Evolutionary conservation across 2,113 vertebrate species (phyloP), one percentile per base, ranked within the genome.

Genomic region (Oryzias melastigma): DNA sequence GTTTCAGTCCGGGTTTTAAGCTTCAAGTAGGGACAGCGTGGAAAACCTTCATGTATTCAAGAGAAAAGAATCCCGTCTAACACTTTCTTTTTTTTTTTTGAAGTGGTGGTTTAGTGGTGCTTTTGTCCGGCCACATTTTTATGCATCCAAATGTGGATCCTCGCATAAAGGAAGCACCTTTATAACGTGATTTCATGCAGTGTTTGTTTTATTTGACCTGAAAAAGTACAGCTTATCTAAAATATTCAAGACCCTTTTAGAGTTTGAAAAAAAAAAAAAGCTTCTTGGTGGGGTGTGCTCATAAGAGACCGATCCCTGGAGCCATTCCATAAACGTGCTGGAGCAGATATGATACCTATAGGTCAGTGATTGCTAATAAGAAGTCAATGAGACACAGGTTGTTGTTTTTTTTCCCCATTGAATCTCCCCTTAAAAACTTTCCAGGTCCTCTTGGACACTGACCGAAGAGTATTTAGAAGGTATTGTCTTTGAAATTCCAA

Each of bases 401-500:
- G 63, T 87, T 87, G 80, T 85, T 35, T 35, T 10, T 35, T 88
- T 80, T 75, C 61, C 69, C 61, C 69, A 74, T 80, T 78, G 80
- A 78, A 80, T 78, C 85, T 72, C 43, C 77, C 77, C 76, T 72
- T 78, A 68, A 66, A 81, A 85, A 81, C 75, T 68, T 44, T 57
- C 69, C 73, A 35, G 60, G 65, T 80, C 75, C 80, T 85, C 62
- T 62, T 61, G 84, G 74, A 83, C 62, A 59, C 63, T 85, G 89
- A 91, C 90, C 89, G 85, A 57, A 7, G 67, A 83, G 85, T 88
- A 88, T 87, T 90, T 88, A 86, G 81, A 88, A 81, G 84, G 86
- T 91, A 91, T 92, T 91, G 91, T 91, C 91, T 93, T 92, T 92
- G 87, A 92, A 91, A 90, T 88, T 87, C 83, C 80, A 85, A 83